Base-by-base conservation (phyloP, 2,888 invertebrate genomes). In the Drosophila anomalipes region DNA sequence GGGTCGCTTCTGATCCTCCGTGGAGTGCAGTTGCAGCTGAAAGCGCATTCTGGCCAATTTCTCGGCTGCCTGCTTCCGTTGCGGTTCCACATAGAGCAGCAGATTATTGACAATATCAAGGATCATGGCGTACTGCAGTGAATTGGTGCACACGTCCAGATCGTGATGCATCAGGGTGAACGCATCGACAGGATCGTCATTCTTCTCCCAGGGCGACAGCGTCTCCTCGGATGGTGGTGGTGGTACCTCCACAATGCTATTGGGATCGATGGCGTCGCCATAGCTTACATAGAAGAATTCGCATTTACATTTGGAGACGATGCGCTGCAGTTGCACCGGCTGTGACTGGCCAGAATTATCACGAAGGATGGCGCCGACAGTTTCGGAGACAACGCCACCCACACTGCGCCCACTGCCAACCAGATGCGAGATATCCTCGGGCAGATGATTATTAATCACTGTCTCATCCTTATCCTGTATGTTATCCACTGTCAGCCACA, bases 121-220 rank as follows among this genome's bases (percentile, higher is more conserved):
- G 47, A 99, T 96, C 98, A 99, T 99, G 3, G 97, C 97, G 93
- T 99, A 99, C 95, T 98, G 95, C 80, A 97, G 92, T 0, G 98
- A 98, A 94, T 99, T 99, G 51, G 99, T 98, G 94, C 98, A 98
- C n/a, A 99, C 98, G 92, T 99, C 98, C 41, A 99, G 95, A 94
- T 99, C 99, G 92, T 99, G 98, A 94, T 99, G 99, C 96, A 99
- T 98, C 58, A 99, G 94, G 0, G 99, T 99, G 93, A 99, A 99
- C 3, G 98, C 98, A 94, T 99, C 99, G 54, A 98, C 98, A 2
- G 98, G 98, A 73, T 97, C 97, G 86, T 97, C 97, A 79, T 96
- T 95, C 71, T 96, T 95, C 89, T 97, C 96, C 96, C 97, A 97
- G 1, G 96, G 95, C 47, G 96, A 96, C 4, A 95, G 94, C 2